Evolutionary conservation across 2,113 vertebrate genomes (phyloP).

Genomic region (Strix aluco): DNA sequence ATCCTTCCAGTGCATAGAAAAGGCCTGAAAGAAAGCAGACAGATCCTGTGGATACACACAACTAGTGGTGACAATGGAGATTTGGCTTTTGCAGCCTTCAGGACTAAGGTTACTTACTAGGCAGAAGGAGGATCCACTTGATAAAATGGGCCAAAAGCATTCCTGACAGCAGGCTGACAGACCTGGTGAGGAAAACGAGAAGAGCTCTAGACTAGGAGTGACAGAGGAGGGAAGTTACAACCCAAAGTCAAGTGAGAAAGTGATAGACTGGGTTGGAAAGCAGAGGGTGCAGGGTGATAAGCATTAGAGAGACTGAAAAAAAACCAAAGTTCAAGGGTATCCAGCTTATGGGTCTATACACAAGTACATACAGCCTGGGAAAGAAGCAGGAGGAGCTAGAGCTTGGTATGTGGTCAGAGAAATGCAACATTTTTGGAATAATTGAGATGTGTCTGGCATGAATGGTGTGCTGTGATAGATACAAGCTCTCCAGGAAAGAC

Average conservation of each 20-base stretch:
- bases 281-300: not conserved
- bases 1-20: not conserved
- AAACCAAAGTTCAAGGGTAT: not conserved
- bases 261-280: not conserved
- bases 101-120: not conserved
- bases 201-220: not conserved
- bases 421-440: not conserved
- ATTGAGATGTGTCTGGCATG: not conserved
- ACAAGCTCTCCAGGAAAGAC: not conserved
- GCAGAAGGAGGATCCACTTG: not conserved
- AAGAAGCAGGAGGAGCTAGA: not conserved
- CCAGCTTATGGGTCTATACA: not conserved
- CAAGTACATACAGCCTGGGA: not conserved
- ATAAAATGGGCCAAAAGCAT: not conserved
- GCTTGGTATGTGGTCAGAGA: not conserved
- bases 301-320: not conserved
- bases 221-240: not conserved
- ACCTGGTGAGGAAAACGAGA: not conserved
- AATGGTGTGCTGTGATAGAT: not conserved
- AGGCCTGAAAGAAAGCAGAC: not conserved
- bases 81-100: not conserved
- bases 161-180: not conserved
- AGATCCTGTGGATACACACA: not conserved
- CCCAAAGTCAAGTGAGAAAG: not conserved
- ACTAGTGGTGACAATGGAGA: not conserved